These are phyloP conservation scores for Druceiella hillmani DNA, from an alignment of 2,888 invertebrate species.

Conservation along the genomic window DNA sequence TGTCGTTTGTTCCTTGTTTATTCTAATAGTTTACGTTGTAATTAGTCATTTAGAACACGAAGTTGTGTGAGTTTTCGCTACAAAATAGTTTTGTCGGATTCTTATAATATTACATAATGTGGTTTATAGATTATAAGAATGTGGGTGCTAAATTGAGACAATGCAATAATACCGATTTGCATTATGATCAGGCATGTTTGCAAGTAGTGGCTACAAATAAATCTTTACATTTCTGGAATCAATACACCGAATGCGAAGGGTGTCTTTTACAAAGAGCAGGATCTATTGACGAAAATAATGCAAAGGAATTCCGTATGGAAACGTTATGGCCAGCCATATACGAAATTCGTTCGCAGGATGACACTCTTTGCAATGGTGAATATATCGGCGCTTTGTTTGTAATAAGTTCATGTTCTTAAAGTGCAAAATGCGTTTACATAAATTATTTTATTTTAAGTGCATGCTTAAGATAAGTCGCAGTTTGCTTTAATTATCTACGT, in stretches of 20 bases:
- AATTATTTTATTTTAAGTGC: no score
- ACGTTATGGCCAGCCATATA: conserved; percentile 39
- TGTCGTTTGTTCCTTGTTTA: no score
- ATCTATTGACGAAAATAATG: conserved; percentile 27
- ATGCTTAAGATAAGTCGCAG: no score
- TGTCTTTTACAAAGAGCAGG: conserved; percentile 33
- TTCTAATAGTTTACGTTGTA: no score
- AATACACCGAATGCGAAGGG: conserved; percentile 44
- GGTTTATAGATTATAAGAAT: conserved; percentile 37
- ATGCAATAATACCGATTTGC: conserved; percentile 35
- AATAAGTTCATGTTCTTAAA: no score
- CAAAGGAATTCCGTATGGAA: conserved; percentile 29
- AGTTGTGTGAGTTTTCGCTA: no score
- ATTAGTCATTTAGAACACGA: no score
- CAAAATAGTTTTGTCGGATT: no score
- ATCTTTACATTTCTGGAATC: conserved; percentile 40
- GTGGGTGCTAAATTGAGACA: conserved; percentile 37
- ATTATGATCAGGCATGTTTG: conserved; percentile 45
- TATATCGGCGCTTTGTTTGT: conserved; percentile 6
- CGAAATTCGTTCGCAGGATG: conserved; percentile 30
- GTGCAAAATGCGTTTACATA: no score
- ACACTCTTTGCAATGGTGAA: conserved; percentile 39
- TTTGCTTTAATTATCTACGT: no score
- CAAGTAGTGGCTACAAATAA: conserved; percentile 33
- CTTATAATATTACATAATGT: conserved; percentile 32